Evolutionary conservation across 2,113 vertebrate species (phyloP), one percentile per base, ranked within the genome.

Genomic region (Gorilla gorilla): DNA sequence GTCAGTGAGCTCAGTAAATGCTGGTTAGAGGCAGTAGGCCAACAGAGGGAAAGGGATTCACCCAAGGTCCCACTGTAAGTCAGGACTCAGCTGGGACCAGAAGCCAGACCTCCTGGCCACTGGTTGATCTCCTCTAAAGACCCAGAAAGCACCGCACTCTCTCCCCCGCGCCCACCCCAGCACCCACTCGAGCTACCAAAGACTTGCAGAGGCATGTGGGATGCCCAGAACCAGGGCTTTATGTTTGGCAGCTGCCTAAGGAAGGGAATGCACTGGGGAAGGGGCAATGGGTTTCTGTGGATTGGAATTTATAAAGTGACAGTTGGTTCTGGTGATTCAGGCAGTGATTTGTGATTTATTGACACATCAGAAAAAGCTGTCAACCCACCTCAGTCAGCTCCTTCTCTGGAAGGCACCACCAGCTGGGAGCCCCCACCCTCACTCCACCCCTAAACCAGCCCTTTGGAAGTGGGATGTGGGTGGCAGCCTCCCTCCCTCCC

Each of bases 281-380:
- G 32, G 52, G 32, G 48, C 13, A 40, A 40, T n/a, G 40, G 14
- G 9, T 52, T 75, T 73, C 64, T 78, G 23, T 57, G 66, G 75
- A 4, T 35, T 38, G 12, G 32, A 38, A 18, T 75, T 81, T 52
- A 12, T 40, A 3, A 87, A 75, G 61, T 52, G 61, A 61, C 30
- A 45, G 17, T 83, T 66, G 66, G 40, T 70, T 40, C 66, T 48
- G 57, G 61, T 80, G 80, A 85, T 35, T 72, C 52, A 52, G 94
- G 40, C 82, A 80, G 80, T 90, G 35, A 38, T 5, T 16, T 70
- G 68, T 40, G 70, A 59, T 78, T 96, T 80, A 68, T 30, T 76
- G 73, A 70, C 87, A 32, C 68, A 78, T 91, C 59, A 87, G 66
- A 66, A 87, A 86, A 91, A 81, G 55, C 75, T 38, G 68, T 57